A percentile compares a stretch with the other conserved stretches of the same genome.
phyloP scores from a whole-genome alignment of 2,888 invertebrate genomes.

The Oegoconia quadripuncta region DNA sequence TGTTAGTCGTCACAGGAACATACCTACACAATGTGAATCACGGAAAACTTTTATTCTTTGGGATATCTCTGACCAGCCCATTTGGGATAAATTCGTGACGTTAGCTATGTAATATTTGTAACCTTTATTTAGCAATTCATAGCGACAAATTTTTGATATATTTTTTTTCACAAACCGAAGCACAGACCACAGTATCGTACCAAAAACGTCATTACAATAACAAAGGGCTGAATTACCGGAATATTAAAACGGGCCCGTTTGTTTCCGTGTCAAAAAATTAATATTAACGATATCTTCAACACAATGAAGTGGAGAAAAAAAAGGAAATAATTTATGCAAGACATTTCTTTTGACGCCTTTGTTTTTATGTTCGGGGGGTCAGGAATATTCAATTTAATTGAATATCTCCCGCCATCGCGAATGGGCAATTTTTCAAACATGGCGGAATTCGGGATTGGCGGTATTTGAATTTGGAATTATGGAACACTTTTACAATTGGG shows the following conservation, averaged over 20 bases:
- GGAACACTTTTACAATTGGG: too few species aligned
- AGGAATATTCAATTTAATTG: constrained; percentile 63
- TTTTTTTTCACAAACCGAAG: too few species aligned
- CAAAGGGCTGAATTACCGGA: constrained; percentile 64
- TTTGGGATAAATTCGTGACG: too few species aligned
- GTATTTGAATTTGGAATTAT: constrained; percentile 8
- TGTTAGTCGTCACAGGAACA: too few species aligned
- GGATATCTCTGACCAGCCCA: too few species aligned
- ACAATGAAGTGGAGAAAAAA: constrained; percentile 71
- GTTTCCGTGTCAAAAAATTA: constrained; percentile 76
- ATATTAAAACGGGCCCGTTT: constrained; percentile 65
- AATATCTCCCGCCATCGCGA: constrained; percentile 28
- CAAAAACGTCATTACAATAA: constrained; percentile 63
- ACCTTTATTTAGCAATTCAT: too few species aligned
- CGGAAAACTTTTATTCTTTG: too few species aligned
- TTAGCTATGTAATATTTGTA: too few species aligned
- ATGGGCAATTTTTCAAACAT: constrained; percentile 18
- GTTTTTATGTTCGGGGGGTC: constrained; percentile 41
- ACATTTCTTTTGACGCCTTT: constrained; percentile 72
- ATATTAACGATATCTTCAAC: constrained; percentile 75
- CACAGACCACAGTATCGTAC: too few species aligned
- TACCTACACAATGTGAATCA: too few species aligned
- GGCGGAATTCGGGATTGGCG: constrained; percentile 6
- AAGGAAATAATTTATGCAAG: constrained; percentile 72
- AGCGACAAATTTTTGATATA: too few species aligned